These are phyloP conservation scores for Dolichomitus sp. DNA, from an alignment of 2,888 invertebrate species.

Conservation along the genomic window DNA sequence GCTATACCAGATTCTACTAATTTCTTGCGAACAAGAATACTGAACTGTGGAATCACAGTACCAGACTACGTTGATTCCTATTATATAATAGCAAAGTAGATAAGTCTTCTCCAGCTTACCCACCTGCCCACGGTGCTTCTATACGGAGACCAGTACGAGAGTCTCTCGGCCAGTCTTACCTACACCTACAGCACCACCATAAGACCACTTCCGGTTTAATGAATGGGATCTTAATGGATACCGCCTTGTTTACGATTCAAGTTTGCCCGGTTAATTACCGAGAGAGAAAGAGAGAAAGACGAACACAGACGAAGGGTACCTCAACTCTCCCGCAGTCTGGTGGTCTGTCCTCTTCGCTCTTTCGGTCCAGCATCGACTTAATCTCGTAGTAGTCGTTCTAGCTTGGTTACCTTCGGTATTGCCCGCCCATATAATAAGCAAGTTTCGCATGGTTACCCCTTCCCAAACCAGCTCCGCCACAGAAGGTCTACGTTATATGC, in stretches of 20 bases:
- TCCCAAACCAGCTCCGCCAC: slow-evolving; percentile 4
- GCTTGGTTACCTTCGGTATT: slow-evolving; percentile 57
- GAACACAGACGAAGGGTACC: slow-evolving; percentile 45
- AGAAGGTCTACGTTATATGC: slow-evolving; percentile 17
- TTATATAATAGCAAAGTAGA: slow-evolving; percentile 35
- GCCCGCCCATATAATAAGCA: slow-evolving; percentile 67
- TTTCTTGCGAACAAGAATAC: slow-evolving; percentile 5
- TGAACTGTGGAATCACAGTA: background rate
- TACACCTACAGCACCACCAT: slow-evolving; percentile 43
- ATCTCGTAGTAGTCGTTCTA: slow-evolving; percentile 40
- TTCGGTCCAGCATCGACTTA: slow-evolving; percentile 40
- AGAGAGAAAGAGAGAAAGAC: slow-evolving; percentile 48
- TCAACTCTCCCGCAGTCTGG: slow-evolving; percentile 23
- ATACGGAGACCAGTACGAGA: slow-evolving; percentile 35
- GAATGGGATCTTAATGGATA: slow-evolving; percentile 82
- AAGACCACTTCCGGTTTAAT: slow-evolving; percentile 79
- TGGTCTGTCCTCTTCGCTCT: slow-evolving; percentile 25
- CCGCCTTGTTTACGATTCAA: slow-evolving; percentile 82
- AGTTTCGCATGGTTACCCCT: slow-evolving; percentile 60
- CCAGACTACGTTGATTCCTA: background rate
- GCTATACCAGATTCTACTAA: background rate
- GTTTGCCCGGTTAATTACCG: slow-evolving; percentile 82
- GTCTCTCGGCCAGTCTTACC: slow-evolving; percentile 43
- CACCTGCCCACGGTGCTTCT: slow-evolving; percentile 57
- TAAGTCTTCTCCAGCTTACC: slow-evolving; percentile 44